phyloP scores from a whole-genome alignment of 2,113 vertebrate species.

The Hydrolagus affinis region DNA sequence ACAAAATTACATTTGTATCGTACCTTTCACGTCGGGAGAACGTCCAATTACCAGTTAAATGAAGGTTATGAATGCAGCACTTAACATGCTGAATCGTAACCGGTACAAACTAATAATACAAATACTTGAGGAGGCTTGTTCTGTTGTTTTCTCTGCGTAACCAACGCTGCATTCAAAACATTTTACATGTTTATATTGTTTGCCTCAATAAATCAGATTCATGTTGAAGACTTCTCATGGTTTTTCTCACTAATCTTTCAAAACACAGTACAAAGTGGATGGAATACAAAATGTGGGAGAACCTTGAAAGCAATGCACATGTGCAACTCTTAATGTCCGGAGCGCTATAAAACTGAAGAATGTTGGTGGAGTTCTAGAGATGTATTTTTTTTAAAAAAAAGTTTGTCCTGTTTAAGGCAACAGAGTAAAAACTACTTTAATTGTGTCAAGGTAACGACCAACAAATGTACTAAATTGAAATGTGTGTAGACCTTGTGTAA shows the following conservation, averaged over 20 bases:
- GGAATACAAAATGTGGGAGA: background rate
- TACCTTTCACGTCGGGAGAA: no score
- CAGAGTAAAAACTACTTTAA: background rate
- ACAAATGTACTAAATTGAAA: slow-evolving; percentile 16
- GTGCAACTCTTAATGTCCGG: slow-evolving; percentile 10
- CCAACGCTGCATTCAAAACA: slow-evolving; percentile 10
- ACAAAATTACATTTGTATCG: no score
- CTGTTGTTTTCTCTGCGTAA: background rate
- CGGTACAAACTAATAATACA: background rate
- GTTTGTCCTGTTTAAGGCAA: background rate
- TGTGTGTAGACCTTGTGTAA: slow-evolving; percentile 17
- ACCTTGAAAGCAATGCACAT: slow-evolving; percentile 1
- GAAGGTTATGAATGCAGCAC: background rate
- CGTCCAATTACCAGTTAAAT: no score
- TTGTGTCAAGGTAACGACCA: background rate
- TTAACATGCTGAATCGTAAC: background rate
- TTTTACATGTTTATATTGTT: slow-evolving; percentile 9
- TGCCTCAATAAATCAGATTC: background rate
- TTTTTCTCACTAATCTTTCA: background rate
- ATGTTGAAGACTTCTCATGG: background rate
- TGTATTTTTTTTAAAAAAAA: slow-evolving; percentile 6
- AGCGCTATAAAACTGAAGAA: background rate
- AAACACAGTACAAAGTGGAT: background rate
- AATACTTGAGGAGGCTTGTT: background rate
- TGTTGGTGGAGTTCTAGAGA: background rate